Evolutionary conservation across 2,113 vertebrate species (phyloP).

Genomic region (Apus apus): DNA sequence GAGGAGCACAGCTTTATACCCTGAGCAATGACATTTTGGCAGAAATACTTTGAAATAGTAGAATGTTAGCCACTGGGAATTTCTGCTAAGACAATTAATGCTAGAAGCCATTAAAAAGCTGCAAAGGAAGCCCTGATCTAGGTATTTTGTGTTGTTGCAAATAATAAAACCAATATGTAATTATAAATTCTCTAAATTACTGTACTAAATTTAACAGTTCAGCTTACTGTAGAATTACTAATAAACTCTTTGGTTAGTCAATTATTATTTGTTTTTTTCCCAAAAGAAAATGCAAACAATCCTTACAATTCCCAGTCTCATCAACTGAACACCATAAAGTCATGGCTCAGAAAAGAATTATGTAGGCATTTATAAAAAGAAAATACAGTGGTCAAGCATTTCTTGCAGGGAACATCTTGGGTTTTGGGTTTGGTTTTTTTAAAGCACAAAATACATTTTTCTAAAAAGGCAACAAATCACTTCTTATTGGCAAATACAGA

Average conservation of each 20-base stretch:
- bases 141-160: neutral
- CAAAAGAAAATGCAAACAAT: neutral
- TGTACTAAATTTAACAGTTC: neutral
- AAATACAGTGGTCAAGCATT: neutral
- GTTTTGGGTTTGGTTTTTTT: neutral
- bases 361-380: neutral
- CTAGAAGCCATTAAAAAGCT: neutral
- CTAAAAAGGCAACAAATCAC: neutral
- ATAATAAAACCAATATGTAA: neutral
- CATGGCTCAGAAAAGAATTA: neutral
- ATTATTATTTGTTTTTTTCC: neutral
- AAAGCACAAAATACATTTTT: neutral
- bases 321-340: neutral
- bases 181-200: neutral
- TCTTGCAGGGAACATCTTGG: neutral
- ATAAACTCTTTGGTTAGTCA: neutral
- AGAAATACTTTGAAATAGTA: constrained; percentile 47
- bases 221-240: neutral
- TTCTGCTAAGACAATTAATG: neutral
- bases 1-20: neutral
- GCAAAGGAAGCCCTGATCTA: constrained; percentile 16
- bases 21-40: constrained; percentile 26
- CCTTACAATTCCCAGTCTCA: neutral
- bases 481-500: neutral
- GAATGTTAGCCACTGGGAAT: constrained; percentile 31